Base-by-base conservation (phyloP, 2,797 vertebrate genomes). In the Poeciliopsis infans region DNA sequence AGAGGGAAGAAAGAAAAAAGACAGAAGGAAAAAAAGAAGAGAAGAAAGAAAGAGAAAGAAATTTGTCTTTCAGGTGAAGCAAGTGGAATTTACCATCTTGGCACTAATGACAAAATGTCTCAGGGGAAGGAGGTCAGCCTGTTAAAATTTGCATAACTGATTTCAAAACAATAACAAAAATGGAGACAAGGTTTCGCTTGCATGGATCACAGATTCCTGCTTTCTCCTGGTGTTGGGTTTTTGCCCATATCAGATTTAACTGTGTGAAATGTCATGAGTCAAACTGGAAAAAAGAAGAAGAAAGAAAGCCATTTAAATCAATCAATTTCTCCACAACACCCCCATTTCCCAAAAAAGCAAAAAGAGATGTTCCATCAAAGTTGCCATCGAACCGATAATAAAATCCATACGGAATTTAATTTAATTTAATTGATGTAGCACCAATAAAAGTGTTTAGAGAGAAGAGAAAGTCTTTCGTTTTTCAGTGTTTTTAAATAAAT, bases 61-160 rank as follows among this genome's bases (percentile, higher is more conserved):
- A 8, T 31, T 4, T n/a, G 41, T n/a, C 74, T 59, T 57, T 72
- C 28, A 71, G 75, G 79, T 28, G 79, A 83, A 75, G 83, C 57
- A 78, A 86, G 86, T 79, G 83, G 83, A 93, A 88, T 91, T 87
- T 83, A 83, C 90, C 87, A 88, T 89, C 80, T 78, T 87, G 84
- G 87, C 76, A 82, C 79, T 78, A 79, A 75, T 84, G 70, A 72
- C 31, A 84, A 80, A 79, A 75, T 82, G 76, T 46, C 45, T 83
- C 77, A 75, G 79, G 86, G 78, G 76, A n/a, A 78, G 25, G 36
- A 80, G 90, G 85, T 91, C 88, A 88, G 57, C 77, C 79, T 85
- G 72, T 83, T 79, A 79, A 36, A 64, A 94, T 95, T 94, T 95
- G 94, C 93, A 95, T 95, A 92, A 92, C 92, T 89, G 91, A 92